Percentiles rank a stretch among this genome's conserved stretches.
These are phyloP conservation scores for Anticlea derivata DNA, from an alignment of 2,888 invertebrate species.

Conservation along the genomic window DNA sequence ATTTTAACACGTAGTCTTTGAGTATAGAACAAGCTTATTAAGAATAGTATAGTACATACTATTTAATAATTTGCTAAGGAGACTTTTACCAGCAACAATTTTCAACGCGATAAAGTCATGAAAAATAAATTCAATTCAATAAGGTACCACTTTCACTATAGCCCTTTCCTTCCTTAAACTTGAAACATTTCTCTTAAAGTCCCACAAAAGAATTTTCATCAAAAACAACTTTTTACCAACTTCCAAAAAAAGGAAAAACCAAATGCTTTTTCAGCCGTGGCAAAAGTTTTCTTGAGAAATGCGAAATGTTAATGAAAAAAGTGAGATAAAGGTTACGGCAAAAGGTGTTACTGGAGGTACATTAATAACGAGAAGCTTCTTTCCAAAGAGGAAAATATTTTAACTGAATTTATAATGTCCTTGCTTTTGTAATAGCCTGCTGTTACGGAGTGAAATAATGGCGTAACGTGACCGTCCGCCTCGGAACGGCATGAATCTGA, in stretches of 20 bases:
- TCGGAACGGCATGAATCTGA: constrained; percentile 13
- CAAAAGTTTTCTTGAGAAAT: constrained; percentile 34
- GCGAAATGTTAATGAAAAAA: constrained; percentile 41
- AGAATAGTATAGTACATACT: no score
- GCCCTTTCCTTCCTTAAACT: constrained; percentile 31
- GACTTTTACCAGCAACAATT: constrained; percentile 2
- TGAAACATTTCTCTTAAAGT: constrained; percentile 33
- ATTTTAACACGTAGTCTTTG: no score
- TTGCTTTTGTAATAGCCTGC: constrained; percentile 32
- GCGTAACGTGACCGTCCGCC: constrained; percentile 29
- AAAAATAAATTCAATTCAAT: constrained; percentile 21
- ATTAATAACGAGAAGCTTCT: constrained; percentile 37
- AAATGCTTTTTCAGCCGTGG: constrained; percentile 38
- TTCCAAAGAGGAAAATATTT: constrained; percentile 35
- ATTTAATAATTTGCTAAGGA: no score
- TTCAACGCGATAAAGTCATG: constrained; percentile 11
- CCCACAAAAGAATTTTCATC: constrained; percentile 38
- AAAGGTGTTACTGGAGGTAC: constrained; percentile 38
- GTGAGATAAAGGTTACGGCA: constrained; percentile 37
- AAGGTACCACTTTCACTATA: constrained; percentile 19
- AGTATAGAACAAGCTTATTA: no score
- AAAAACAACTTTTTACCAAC: constrained; percentile 29
- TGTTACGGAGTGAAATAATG: constrained; percentile 29
- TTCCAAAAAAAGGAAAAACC: constrained; percentile 35
- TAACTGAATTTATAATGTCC: constrained; percentile 37